Evolutionary conservation across 2,113 vertebrate species (phyloP).

Genomic region (Rhynchomys soricoides): DNA sequence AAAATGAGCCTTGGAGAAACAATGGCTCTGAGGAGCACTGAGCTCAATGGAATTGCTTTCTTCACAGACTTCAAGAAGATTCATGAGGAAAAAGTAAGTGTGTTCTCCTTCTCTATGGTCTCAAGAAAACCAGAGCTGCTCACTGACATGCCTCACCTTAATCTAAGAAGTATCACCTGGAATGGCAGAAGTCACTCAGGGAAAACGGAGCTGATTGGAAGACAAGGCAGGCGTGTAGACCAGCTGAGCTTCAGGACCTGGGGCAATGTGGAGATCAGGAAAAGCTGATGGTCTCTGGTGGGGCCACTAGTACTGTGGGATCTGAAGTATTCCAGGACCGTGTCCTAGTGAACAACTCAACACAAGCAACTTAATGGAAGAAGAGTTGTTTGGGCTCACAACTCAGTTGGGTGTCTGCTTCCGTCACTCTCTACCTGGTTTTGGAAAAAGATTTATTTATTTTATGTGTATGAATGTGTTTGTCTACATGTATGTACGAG

Average conservation of each 20-base stretch:
- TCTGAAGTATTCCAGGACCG: background rate
- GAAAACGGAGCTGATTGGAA: conserved; percentile 42
- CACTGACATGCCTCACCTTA: background rate
- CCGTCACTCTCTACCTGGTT: background rate
- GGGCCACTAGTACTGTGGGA: background rate
- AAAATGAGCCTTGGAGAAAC: background rate
- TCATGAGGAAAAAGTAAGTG: background rate
- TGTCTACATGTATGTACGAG: background rate
- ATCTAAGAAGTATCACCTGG: conserved; percentile 9
- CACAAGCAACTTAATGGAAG: background rate
- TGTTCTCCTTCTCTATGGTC: background rate
- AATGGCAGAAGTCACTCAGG: background rate
- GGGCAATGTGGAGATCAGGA: background rate
- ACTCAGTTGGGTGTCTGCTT: background rate
- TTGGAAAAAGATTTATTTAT: background rate
- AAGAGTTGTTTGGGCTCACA: background rate
- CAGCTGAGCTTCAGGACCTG: background rate
- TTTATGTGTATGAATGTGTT: background rate
- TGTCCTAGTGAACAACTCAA: too few relatives aligned
- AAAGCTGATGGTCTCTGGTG: background rate
- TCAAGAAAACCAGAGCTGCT: background rate
- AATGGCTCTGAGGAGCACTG: background rate
- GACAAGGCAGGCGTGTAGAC: conserved; percentile 1
- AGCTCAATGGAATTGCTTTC: background rate
- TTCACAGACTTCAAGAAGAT: background rate